Conservation (phyloP, 2,113 vertebrate genomes). For the Silurus meridionalis region DNA sequence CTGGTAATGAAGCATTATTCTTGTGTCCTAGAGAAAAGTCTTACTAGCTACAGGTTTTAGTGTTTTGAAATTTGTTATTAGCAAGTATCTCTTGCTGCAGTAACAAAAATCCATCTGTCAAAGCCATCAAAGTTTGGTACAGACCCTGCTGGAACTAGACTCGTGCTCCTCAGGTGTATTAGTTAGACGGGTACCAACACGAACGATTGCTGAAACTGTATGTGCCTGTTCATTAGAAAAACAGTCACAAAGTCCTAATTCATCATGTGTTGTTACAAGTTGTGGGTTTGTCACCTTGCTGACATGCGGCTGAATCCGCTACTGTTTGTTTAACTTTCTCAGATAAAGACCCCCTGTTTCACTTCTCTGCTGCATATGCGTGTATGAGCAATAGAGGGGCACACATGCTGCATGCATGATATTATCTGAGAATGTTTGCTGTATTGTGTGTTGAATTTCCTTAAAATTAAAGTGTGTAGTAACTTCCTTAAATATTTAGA, state of each 20-base stretch:
- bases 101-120: neutral
- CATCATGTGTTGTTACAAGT: neutral
- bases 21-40: neutral
- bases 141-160: neutral
- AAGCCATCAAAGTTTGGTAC: neutral
- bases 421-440: neutral
- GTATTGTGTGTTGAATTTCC: too few relatives aligned
- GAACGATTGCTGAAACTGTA: too few relatives aligned
- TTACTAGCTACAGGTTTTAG: neutral
- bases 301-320: neutral
- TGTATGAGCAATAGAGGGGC: neutral
- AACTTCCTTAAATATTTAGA: neutral
- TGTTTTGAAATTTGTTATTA: neutral
- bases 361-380: neutral
- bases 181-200: too few relatives aligned
- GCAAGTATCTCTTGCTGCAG: neutral
- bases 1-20: neutral
- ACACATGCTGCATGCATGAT: neutral
- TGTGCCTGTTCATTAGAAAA: neutral
- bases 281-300: neutral
- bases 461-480: too few relatives aligned
- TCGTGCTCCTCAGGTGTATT: neutral
- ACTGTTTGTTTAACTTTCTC: constrained; percentile 51
- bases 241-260: neutral
- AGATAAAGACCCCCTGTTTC: constrained; percentile 6